A percentile compares a stretch with the other conserved stretches of the same genome.
Evolutionary conservation across 2,888 invertebrate genomes (phyloP).

Genomic region (Imbricaverruca yamaguchii): DNA sequence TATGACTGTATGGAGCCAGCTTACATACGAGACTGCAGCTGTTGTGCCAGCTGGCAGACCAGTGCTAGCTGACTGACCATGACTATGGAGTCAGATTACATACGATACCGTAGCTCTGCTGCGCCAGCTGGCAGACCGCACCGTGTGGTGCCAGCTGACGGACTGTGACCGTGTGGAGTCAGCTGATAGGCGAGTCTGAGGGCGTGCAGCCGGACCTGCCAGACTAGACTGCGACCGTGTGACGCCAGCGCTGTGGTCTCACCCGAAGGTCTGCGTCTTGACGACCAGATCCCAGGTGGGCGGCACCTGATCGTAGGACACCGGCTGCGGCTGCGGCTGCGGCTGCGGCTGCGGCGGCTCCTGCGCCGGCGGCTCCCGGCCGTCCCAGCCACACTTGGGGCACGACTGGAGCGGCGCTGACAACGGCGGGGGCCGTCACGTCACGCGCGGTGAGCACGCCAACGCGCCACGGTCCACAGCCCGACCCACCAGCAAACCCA

Average conservation of each 20-base stretch:
- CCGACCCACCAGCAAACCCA: not conserved
- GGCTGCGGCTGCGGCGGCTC: not conserved
- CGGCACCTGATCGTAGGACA: slow-evolving; percentile 26
- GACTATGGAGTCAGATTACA: too few relatives aligned
- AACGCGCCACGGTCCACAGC: not conserved
- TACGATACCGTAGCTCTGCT: too few relatives aligned
- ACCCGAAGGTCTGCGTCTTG: slow-evolving; percentile 21
- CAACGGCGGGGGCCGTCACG: not conserved
- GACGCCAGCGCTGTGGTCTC: not conserved
- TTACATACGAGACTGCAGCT: too few relatives aligned
- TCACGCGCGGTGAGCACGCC: not conserved
- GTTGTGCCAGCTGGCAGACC: too few relatives aligned
- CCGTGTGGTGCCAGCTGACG: too few relatives aligned
- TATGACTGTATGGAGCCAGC: too few relatives aligned
- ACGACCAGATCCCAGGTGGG: slow-evolving; percentile 29
- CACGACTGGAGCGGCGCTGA: not conserved
- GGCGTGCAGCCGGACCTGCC: too few relatives aligned
- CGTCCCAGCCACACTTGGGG: slow-evolving; percentile 11
- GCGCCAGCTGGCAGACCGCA: too few relatives aligned
- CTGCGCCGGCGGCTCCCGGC: not conserved
- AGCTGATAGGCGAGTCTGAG: too few relatives aligned
- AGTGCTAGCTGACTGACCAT: too few relatives aligned
- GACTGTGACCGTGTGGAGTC: too few relatives aligned
- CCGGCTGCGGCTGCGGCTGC: not conserved
- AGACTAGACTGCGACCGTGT: too few relatives aligned